Conservation (phyloP, 64 coral and sea anemone genomes). For the Platygyra sinensis region DNA sequence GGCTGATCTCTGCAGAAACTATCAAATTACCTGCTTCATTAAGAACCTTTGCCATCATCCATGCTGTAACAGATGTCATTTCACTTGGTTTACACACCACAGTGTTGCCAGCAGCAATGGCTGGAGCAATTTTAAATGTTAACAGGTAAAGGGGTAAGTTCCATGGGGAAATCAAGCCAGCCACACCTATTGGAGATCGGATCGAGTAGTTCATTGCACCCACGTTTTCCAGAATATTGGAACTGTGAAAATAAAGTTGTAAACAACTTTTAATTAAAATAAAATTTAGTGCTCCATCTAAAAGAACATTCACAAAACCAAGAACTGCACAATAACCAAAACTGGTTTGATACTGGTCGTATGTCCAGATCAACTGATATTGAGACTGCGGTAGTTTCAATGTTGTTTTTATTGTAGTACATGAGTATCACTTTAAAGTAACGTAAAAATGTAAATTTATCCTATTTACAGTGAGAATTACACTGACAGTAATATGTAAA, state of each 20-base stretch:
- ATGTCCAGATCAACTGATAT: too few species aligned
- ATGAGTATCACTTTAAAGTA: neutral
- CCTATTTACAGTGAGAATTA: too few species aligned
- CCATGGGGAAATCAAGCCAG: constrained; percentile 88
- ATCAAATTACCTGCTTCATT: constrained; percentile 60
- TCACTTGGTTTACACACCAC: constrained; percentile 97
- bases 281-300: too few species aligned
- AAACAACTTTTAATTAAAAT: too few species aligned
- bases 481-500: too few species aligned
- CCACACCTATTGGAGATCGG: constrained; percentile 64
- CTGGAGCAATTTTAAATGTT: constrained; percentile 90
- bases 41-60: constrained; percentile 70
- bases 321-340: too few species aligned
- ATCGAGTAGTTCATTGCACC: constrained; percentile 79
- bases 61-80: constrained; percentile 92
- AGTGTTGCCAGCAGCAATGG: constrained; percentile 81
- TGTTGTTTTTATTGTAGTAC: neutral
- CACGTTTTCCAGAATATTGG: constrained; percentile 45
- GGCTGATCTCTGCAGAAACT: too few species aligned
- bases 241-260: constrained; percentile 27
- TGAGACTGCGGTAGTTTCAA: too few species aligned
- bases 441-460: too few species aligned
- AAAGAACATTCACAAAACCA: too few species aligned
- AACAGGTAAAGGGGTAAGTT: constrained; percentile 87
- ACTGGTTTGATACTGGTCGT: too few species aligned